Evolutionary conservation across 2,888 invertebrate species (phyloP).

Genomic region (Andrena fulva): DNA sequence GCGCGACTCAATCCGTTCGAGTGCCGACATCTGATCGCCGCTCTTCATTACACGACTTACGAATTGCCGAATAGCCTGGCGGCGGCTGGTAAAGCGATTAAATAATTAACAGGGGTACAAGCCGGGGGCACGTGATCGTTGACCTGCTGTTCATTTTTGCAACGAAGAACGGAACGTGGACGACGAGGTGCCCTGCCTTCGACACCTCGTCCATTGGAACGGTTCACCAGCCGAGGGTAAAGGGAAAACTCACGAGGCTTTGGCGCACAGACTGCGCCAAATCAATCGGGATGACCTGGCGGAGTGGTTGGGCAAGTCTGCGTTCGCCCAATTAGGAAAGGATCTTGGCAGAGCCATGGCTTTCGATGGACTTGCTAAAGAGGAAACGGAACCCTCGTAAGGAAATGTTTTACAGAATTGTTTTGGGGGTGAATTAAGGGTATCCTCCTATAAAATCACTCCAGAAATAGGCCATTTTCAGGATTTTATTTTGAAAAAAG

Average conservation of each 20-base stretch:
- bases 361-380: slow-evolving; percentile 72
- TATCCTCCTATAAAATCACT: no score
- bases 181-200: slow-evolving; percentile 86
- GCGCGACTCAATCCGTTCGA: slow-evolving; percentile 86
- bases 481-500: no score
- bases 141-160: not conserved
- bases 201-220: slow-evolving; percentile 88
- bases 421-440: not conserved
- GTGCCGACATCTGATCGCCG: slow-evolving; percentile 87
- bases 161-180: slow-evolving; percentile 84
- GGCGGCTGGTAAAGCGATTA: slow-evolving; percentile 82
- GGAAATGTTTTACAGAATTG: slow-evolving; percentile 6
- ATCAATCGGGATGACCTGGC: slow-evolving; percentile 87
- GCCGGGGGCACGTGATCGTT: no score
- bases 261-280: slow-evolving; percentile 87
- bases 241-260: slow-evolving; percentile 86
- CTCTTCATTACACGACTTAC: slow-evolving; percentile 86
- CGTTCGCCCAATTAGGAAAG: slow-evolving; percentile 86
- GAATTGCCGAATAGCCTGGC: slow-evolving; percentile 84
- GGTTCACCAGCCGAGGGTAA: slow-evolving; percentile 85
- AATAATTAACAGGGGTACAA: no score
- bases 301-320: slow-evolving; percentile 87
- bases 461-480: no score
- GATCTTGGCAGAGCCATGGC: slow-evolving; percentile 84
- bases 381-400: slow-evolving; percentile 64